Evolutionary conservation across 2,888 invertebrate genomes (phyloP), one percentile per base, ranked within the genome.

Genomic region (Tridacna crocea): DNA sequence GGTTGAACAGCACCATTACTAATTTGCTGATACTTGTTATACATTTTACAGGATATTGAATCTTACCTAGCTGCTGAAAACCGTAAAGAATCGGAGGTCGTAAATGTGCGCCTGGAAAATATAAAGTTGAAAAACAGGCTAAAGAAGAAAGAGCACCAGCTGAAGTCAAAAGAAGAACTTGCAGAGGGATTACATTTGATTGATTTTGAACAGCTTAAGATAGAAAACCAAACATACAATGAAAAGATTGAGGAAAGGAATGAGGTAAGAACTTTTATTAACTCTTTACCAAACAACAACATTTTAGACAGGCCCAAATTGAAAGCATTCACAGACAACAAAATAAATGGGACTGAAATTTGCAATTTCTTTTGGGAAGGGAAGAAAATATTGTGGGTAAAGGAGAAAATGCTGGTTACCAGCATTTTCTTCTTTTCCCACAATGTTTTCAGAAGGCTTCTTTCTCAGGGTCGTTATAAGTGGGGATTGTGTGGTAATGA

Each of bases 211-310:
- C 95, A 95, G 89, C 91, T 96, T 81, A 95, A 95, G 91, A 95
- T 95, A 83, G 95, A 95, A 90, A 95, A 96, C 88, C 95, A 95
- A 90, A 95, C 95, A 48, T 95, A 95, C 88, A 94, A 95, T 75
- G 96, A 95, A 88, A 96, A 96, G 92, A 95, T 96, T 77, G 96
- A 96, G 90, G 96, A 96, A 88, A 92, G 95, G 86, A 95, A 95
- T 86, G 95, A 95, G 92, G 94, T 93, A 88, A 74, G 47, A 19
- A 8, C 36, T 36, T 36, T 4, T 36, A n/a, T n/a, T n/a, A n/a
- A n/a, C n/a, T n/a, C n/a, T n/a, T n/a, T n/a, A n/a, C n/a, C n/a
- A n/a, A n/a, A n/a, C n/a, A n/a, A n/a, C n/a, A n/a, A n/a, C n/a
- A n/a, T n/a, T n/a, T n/a, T n/a, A n/a, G n/a, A n/a, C n/a, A n/a